phyloP scores from a whole-genome alignment of 2,888 invertebrate species.

The Chymomyza amoena region DNA sequence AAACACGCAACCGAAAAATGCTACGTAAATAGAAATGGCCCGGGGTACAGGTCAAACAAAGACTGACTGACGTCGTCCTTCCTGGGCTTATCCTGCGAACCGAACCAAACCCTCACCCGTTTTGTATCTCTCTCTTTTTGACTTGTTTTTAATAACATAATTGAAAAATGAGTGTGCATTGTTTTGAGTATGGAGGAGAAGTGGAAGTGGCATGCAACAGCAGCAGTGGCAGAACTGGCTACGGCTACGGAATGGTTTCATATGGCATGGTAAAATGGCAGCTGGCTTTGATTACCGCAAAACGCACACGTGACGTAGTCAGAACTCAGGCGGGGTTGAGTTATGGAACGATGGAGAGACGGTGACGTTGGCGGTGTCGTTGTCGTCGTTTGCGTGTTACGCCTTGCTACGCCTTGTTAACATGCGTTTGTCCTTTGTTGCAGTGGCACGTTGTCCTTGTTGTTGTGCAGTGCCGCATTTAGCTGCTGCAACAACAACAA shows the following conservation, averaged over 20 bases:
- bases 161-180: constrained; percentile 62
- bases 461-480: constrained; percentile 16
- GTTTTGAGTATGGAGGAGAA: constrained; percentile 20
- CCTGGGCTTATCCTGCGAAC: neutral
- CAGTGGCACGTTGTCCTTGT: neutral
- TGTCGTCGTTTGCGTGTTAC: constrained; percentile 53
- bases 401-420: constrained; percentile 47
- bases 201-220: constrained; percentile 45
- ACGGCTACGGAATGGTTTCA: no score
- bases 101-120: no score
- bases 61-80: neutral
- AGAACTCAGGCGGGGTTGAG: neutral
- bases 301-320: neutral
- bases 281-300: constrained; percentile 53
- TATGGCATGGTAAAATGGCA: constrained; percentile 6
- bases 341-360: constrained; percentile 37
- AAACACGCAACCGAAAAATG: constrained; percentile 44
- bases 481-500: constrained; percentile 23
- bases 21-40: neutral
- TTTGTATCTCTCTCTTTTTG: neutral
- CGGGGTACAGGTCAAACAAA: neutral
- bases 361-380: no score
- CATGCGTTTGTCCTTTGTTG: constrained; percentile 63
- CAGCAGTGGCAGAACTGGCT: constrained; percentile 14
- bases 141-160: constrained; percentile 69